A percentile compares a stretch with the other conserved stretches of the same genome.
Conservation (phyloP, 1,140 invertebrate species). For the Tetragonula clypearis region DNA sequence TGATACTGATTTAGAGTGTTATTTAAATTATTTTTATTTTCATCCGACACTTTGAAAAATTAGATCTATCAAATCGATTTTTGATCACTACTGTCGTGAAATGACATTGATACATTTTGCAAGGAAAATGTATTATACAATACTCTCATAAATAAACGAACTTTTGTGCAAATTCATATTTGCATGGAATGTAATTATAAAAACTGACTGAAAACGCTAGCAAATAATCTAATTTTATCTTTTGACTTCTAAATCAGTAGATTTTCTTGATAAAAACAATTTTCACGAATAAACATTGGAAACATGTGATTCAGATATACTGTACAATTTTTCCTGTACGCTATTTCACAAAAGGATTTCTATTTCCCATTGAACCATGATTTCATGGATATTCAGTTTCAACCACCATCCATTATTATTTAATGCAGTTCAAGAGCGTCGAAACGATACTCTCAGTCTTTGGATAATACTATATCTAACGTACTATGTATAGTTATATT, state of each 20-base stretch:
- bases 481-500: slow-evolving; percentile 31
- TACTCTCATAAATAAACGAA: too few species aligned
- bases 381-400: neutral
- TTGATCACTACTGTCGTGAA: too few species aligned
- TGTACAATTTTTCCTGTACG: neutral
- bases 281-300: neutral
- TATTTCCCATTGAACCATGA: neutral
- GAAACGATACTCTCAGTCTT: slow-evolving; percentile 40
- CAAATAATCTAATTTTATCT: too few species aligned
- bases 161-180: too few species aligned
- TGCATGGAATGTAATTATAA: too few species aligned
- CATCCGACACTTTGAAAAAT: too few species aligned
- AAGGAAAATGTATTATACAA: too few species aligned
- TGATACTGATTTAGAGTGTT: neutral
- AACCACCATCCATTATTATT: neutral
- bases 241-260: neutral
- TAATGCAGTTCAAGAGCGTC: slow-evolving; percentile 31
- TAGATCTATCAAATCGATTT: too few species aligned
- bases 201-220: too few species aligned
- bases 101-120: too few species aligned
- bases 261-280: neutral
- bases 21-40: neutral
- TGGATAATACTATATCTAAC: slow-evolving; percentile 35
- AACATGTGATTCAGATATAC: neutral
- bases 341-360: neutral